Evolutionary conservation across 2,113 vertebrate species (phyloP).

Genomic region (Otolemur garnettii): DNA sequence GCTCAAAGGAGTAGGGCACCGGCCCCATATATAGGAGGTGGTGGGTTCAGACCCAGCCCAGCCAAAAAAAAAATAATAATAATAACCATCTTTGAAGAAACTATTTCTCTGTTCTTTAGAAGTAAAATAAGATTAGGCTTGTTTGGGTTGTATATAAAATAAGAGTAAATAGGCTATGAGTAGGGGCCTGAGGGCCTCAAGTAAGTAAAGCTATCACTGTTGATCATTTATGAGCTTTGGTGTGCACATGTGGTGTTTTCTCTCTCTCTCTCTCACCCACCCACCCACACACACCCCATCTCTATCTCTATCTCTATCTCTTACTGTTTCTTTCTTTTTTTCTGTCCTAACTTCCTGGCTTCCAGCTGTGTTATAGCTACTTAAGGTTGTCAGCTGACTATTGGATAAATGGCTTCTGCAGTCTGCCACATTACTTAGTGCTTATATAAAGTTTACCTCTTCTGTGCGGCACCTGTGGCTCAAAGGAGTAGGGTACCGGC

Average conservation of each 20-base stretch:
- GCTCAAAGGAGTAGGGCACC: too few relatives aligned
- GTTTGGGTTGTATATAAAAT: slow-evolving; percentile 48
- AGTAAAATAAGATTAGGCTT: slow-evolving; percentile 2
- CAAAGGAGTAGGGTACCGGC: too few relatives aligned
- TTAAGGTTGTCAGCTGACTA: slow-evolving; percentile 19
- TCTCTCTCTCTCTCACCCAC: background rate
- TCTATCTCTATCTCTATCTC: background rate
- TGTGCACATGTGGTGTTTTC: background rate
- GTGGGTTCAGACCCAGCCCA: too few relatives aligned
- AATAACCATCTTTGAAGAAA: slow-evolving; percentile 19
- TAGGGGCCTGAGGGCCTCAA: background rate
- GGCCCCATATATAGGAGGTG: too few relatives aligned
- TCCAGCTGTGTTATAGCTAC: slow-evolving; percentile 28
- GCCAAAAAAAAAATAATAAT: too few relatives aligned
- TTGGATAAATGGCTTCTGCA: slow-evolving; percentile 47
- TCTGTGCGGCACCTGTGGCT: background rate
- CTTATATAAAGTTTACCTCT: slow-evolving; percentile 45
- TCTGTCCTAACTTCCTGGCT: slow-evolving; percentile 48
- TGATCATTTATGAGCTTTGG: background rate
- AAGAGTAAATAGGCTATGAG: slow-evolving; percentile 19
- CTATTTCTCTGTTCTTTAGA: slow-evolving; percentile 60
- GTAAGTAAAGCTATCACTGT: slow-evolving; percentile 39
- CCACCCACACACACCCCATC: too few relatives aligned
- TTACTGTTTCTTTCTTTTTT: background rate
- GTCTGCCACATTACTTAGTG: slow-evolving; percentile 21